Evolutionary conservation across 2,888 invertebrate genomes (phyloP).

Genomic region (Diloba caeruleocephala): DNA sequence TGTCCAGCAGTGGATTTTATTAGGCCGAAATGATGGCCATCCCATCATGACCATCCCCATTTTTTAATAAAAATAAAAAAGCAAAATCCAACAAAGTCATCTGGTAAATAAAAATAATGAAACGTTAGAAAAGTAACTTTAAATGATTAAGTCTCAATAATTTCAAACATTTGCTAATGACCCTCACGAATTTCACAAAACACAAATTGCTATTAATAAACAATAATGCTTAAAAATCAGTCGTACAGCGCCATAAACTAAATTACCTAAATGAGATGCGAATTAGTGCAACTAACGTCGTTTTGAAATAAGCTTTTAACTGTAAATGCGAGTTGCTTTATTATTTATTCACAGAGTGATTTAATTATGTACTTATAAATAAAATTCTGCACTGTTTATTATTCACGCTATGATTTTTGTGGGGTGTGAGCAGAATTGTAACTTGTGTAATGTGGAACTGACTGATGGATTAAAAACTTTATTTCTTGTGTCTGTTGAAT

Average conservation of each 20-base stretch:
- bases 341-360: constrained; percentile 9
- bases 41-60: no score
- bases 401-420: neutral
- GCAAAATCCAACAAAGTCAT: no score
- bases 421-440: neutral
- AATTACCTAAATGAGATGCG: constrained; percentile 25
- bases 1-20: no score
- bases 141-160: constrained; percentile 17
- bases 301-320: constrained; percentile 24
- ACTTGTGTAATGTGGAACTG: neutral
- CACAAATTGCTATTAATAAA: constrained; percentile 4
- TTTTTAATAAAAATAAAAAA: no score
- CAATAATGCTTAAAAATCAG: constrained; percentile 25
- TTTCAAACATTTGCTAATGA: constrained; percentile 9
- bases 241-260: constrained; percentile 7
- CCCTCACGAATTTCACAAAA: no score
- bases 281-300: constrained; percentile 33
- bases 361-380: constrained; percentile 12
- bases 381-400: neutral
- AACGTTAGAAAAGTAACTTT: no score
- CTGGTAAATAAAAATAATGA: no score
- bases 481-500: no score
- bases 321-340: constrained; percentile 23
- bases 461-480: no score
- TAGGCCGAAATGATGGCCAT: no score